phyloP scores from a whole-genome alignment of 92 coral and sea anemone genomes.

The Pocillopora meandrina region DNA sequence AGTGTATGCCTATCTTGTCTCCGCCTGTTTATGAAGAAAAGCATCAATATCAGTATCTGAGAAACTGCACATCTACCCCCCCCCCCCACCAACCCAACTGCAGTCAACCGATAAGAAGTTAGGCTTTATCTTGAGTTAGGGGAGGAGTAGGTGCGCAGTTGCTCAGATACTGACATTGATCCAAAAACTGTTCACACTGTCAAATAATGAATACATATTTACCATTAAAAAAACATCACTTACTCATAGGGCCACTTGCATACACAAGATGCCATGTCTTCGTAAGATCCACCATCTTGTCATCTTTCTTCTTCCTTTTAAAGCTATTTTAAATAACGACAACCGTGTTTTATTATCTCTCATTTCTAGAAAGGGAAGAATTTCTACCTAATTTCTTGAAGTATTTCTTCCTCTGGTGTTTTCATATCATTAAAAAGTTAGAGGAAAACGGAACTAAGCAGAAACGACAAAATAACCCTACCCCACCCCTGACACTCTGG shows the following conservation, averaged over 20 bases:
- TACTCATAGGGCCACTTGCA: slow-evolving; percentile 61
- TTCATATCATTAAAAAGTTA: too few relatives aligned
- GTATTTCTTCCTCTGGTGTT: too few relatives aligned
- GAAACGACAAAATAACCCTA: too few relatives aligned
- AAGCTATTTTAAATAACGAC: too few relatives aligned
- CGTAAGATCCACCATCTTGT: slow-evolving; percentile 49
- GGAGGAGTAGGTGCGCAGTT: background rate
- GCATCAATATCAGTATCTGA: background rate
- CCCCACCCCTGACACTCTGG: too few relatives aligned
- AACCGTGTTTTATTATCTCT: background rate
- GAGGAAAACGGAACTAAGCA: too few relatives aligned
- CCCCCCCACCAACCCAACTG: background rate
- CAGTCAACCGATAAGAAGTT: background rate
- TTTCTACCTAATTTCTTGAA: too few relatives aligned
- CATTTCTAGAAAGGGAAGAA: too few relatives aligned
- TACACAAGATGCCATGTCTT: slow-evolving; percentile 61
- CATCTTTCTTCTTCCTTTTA: background rate
- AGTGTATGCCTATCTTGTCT: background rate
- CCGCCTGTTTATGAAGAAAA: background rate
- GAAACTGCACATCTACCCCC: background rate
- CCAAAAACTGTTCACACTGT: background rate
- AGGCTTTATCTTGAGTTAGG: too few relatives aligned
- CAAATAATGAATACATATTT: background rate
- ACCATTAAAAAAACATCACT: background rate
- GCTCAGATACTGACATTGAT: background rate